Evolutionary conservation across 2,797 vertebrate genomes (phyloP).

Genomic region (Serranus cabrilla): DNA sequence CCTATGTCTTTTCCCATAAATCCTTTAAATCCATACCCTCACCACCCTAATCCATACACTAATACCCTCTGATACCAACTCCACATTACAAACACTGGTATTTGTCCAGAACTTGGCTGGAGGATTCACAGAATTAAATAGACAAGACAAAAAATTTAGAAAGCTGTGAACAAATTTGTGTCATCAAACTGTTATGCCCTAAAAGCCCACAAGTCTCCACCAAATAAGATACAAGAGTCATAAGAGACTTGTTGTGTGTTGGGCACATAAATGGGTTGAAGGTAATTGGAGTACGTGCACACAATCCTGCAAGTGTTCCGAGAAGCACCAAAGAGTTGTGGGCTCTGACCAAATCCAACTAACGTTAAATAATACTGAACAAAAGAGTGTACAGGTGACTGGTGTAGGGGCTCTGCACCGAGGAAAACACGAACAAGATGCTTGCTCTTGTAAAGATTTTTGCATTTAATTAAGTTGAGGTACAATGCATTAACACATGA

Average conservation of each 20-base stretch:
- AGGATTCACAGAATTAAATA: conserved; percentile 2
- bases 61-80: conserved; percentile 30
- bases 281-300: not conserved
- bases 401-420: not conserved
- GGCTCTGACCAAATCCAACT: not conserved
- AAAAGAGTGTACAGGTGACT: conserved; percentile 2
- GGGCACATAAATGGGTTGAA: not conserved
- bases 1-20: conserved; percentile 23
- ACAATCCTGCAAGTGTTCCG: not conserved
- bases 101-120: conserved; percentile 7
- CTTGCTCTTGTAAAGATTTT: conserved; percentile 6
- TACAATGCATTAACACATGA: conserved; percentile 30
- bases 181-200: not conserved
- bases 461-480: conserved; percentile 41
- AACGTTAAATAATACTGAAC: not conserved
- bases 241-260: not conserved
- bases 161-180: not conserved
- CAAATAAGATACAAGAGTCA: not conserved
- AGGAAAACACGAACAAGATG: conserved; percentile 45
- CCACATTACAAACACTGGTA: conserved; percentile 11
- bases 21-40: conserved; percentile 41
- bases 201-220: not conserved
- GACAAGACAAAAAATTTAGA: not conserved
- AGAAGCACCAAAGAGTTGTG: not conserved
- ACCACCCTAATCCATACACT: conserved; percentile 16